phyloP scores from a whole-genome alignment of 2,888 invertebrate species.

The Pegoplata infirma region DNA sequence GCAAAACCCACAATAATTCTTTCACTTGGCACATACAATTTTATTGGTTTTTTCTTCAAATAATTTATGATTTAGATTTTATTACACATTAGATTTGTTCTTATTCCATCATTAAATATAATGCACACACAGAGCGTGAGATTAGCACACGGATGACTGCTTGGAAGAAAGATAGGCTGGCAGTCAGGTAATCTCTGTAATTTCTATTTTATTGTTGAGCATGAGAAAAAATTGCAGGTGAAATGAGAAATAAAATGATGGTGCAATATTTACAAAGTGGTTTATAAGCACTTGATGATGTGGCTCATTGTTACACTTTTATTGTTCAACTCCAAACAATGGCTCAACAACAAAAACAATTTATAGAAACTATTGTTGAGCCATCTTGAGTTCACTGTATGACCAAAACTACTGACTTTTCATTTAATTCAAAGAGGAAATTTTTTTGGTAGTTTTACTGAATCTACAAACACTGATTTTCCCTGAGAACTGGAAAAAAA shows the following conservation, averaged over 20 bases:
- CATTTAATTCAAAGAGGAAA: slow-evolving; percentile 17
- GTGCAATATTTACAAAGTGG: slow-evolving; percentile 50
- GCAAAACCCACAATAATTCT: slow-evolving; percentile 40
- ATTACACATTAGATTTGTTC: slow-evolving; percentile 33
- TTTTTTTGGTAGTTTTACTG: no score
- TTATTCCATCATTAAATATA: not conserved
- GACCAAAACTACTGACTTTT: slow-evolving; percentile 54
- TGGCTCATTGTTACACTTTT: slow-evolving; percentile 48
- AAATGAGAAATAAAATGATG: slow-evolving; percentile 37
- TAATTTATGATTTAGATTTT: slow-evolving; percentile 13
- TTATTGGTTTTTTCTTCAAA: slow-evolving; percentile 33
- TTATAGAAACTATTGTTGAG: slow-evolving; percentile 45
- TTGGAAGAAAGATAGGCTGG: not conserved
- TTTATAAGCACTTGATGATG: slow-evolving; percentile 61
- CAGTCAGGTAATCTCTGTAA: slow-evolving; percentile 40
- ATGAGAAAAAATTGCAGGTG: slow-evolving; percentile 59
- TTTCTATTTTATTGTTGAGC: not conserved
- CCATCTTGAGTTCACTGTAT: slow-evolving; percentile 52
- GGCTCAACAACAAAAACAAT: slow-evolving; percentile 42
- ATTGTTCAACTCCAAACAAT: slow-evolving; percentile 30
- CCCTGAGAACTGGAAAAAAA: slow-evolving; percentile 12
- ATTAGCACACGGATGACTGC: slow-evolving; percentile 36
- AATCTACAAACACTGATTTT: slow-evolving; percentile 33
- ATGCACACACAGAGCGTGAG: slow-evolving; percentile 33
- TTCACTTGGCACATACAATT: not conserved